phyloP scores from a whole-genome alignment of 2,113 vertebrate species.

The Percina caprodes region DNA sequence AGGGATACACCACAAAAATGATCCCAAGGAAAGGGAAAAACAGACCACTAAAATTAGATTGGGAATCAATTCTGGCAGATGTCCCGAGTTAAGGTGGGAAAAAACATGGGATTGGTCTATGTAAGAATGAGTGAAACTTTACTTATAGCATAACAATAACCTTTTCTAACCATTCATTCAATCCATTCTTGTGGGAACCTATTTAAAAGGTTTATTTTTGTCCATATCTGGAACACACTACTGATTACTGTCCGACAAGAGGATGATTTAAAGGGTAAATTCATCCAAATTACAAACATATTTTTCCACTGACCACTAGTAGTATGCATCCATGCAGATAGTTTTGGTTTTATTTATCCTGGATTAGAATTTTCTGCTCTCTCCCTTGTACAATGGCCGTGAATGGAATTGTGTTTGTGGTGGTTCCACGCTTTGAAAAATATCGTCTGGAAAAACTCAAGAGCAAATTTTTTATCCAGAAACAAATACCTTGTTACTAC shows the following conservation, averaged over 20 bases:
- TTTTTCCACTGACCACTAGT: not conserved
- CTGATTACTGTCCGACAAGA: conserved; percentile 12
- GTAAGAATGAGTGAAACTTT: not conserved
- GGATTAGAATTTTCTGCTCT: not conserved
- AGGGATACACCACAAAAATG: not conserved
- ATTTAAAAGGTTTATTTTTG: conserved; percentile 10
- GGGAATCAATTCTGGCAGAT: not conserved
- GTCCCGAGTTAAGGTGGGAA: not conserved
- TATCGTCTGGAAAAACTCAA: no score
- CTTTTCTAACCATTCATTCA: not conserved
- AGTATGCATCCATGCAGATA: not conserved
- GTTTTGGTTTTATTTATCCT: not conserved
- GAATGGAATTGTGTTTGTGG: not conserved
- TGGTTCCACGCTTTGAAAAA: not conserved
- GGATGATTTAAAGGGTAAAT: conserved; percentile 30
- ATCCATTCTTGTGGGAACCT: not conserved
- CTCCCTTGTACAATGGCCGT: no score
- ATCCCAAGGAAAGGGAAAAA: not conserved
- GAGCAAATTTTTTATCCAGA: not conserved
- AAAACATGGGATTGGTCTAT: not conserved
- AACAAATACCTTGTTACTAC: not conserved
- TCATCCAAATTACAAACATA: conserved; percentile 18
- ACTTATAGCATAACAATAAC: not conserved
- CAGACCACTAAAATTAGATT: not conserved
- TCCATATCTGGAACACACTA: conserved; percentile 30